Conservation (phyloP, 2,797 vertebrate genomes). For the Rhinatrema bivittatum region DNA sequence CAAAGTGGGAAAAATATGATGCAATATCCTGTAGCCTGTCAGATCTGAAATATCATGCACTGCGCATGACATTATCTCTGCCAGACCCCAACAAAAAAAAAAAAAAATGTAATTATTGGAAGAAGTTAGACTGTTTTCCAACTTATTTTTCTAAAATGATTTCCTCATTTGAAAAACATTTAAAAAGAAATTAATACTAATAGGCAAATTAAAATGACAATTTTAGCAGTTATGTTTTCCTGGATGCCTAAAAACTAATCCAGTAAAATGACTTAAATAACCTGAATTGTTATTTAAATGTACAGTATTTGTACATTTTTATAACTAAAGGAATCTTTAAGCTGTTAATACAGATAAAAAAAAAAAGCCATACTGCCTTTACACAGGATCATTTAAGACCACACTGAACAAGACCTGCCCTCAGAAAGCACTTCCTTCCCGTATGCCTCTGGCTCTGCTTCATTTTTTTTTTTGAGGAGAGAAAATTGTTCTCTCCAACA, state of each 20-base stretch:
- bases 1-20: too few species aligned
- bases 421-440: slow-evolving; percentile 19
- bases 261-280: slow-evolving; percentile 32
- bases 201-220: not conserved
- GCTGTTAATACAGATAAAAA: not conserved
- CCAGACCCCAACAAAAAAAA: too few species aligned
- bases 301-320: slow-evolving; percentile 11
- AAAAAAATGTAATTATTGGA: too few species aligned
- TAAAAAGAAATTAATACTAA: not conserved
- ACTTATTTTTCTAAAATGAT: too few species aligned
- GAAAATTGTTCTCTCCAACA: slow-evolving; percentile 40
- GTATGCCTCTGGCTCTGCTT: slow-evolving; percentile 24
- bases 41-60: too few species aligned
- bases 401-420: slow-evolving; percentile 10
- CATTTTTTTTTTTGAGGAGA: slow-evolving; percentile 29
- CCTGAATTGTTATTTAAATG: slow-evolving; percentile 29
- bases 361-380: slow-evolving; percentile 8
- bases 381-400: not conserved
- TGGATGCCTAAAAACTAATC: slow-evolving; percentile 11
- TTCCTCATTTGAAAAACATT: too few species aligned
- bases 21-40: too few species aligned
- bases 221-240: not conserved
- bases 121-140: too few species aligned
- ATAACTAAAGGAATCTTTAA: slow-evolving; percentile 12
- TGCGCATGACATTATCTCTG: too few species aligned